A percentile compares a stretch with the other conserved stretches of the same genome.
Conservation (phyloP, 2,888 invertebrate species). For the Caenorhabditis panamensis region DNA sequence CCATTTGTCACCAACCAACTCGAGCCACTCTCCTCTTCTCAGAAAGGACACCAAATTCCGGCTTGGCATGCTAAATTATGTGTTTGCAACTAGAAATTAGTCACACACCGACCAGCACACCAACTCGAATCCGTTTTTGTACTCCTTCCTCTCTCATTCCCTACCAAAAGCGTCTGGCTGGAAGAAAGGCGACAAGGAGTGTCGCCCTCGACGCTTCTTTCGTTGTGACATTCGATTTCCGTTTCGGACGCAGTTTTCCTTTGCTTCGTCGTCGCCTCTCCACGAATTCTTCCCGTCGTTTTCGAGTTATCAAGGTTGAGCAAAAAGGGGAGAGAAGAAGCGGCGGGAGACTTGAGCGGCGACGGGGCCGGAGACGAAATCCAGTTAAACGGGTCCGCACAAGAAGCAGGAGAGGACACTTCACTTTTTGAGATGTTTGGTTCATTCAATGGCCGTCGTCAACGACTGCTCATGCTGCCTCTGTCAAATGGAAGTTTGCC, state of each 20-base stretch:
- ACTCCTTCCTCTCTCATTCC: slow-evolving; percentile 14
- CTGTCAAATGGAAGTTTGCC: slow-evolving; percentile 14
- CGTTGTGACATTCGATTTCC: slow-evolving; percentile 53
- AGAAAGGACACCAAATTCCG: background rate
- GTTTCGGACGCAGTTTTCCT: slow-evolving; percentile 34
- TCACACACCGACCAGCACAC: background rate
- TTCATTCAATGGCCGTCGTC: slow-evolving; percentile 25
- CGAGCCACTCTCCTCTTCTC: background rate
- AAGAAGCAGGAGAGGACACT: slow-evolving; percentile 34
- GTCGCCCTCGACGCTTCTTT: slow-evolving; percentile 5
- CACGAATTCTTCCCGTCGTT: background rate
- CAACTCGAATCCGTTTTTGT: slow-evolving; percentile 6
- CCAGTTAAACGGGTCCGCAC: slow-evolving; percentile 56
- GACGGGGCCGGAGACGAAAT: slow-evolving; percentile 36
- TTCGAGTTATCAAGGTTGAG: slow-evolving; percentile 54
- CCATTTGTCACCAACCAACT: slow-evolving; percentile 2
- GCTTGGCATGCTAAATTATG: background rate
- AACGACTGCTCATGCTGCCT: slow-evolving; percentile 7
- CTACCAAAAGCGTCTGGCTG: slow-evolving; percentile 34
- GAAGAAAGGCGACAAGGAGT: slow-evolving; percentile 10
- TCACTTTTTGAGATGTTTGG: slow-evolving; percentile 58
- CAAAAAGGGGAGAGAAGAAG: slow-evolving; percentile 5
- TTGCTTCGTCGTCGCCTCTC: slow-evolving; percentile 18
- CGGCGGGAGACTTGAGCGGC: slow-evolving; percentile 12
- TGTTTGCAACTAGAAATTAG: slow-evolving; percentile 20